These are phyloP conservation scores for Austrofundulus limnaeus DNA, from an alignment of 2,113 vertebrate genomes.

Conservation along the genomic window DNA sequence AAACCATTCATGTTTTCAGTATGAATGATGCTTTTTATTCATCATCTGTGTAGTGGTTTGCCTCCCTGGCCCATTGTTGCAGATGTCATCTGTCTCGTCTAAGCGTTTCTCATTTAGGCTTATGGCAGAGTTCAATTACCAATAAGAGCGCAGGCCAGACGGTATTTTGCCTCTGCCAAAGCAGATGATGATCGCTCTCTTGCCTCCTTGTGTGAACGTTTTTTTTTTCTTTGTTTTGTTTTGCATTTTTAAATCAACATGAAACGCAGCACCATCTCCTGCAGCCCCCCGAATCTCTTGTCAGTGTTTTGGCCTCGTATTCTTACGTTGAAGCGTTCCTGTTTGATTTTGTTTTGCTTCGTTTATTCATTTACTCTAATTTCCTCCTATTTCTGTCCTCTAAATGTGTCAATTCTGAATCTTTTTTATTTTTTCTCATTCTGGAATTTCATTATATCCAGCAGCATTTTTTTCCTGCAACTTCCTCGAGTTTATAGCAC, in stretches of 20 bases:
- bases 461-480: constrained; percentile 31
- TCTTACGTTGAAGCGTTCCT: constrained; percentile 41
- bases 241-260: constrained; percentile 56
- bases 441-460: constrained; percentile 34
- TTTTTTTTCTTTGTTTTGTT: constrained; percentile 46
- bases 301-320: constrained; percentile 41
- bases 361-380: constrained; percentile 58
- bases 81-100: constrained; percentile 44
- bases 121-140: constrained; percentile 62
- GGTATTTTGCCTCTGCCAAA: constrained; percentile 48
- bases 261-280: constrained; percentile 43
- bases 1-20: constrained; percentile 11
- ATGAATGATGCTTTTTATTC: constrained; percentile 29
- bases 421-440: constrained; percentile 3
- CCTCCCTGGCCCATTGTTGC: constrained; percentile 27
- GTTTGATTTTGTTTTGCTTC: constrained; percentile 48
- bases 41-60: constrained; percentile 28
- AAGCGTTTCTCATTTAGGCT: constrained; percentile 40
- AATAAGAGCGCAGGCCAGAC: constrained; percentile 39
- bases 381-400: constrained; percentile 43
- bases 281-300: constrained; percentile 29
- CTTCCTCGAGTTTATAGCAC: constrained; percentile 34
- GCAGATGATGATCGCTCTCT: constrained; percentile 46
- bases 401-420: constrained; percentile 32
- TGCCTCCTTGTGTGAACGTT: constrained; percentile 35